Base-by-base conservation (phyloP, 2,797 vertebrate species). In the Anniella stebbinsi region DNA sequence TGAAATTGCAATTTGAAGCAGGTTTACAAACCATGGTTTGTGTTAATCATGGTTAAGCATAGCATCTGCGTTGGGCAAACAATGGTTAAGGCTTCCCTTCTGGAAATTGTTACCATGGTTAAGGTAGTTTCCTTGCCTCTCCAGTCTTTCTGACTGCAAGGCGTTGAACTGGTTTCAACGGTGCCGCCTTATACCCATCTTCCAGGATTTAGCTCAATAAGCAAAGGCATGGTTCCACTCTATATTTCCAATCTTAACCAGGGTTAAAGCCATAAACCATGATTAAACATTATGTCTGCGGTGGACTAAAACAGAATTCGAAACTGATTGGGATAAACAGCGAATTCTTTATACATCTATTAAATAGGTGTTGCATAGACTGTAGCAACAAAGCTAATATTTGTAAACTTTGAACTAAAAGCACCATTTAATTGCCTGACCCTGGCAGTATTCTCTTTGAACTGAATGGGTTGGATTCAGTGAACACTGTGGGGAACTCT, bases 341-440 rank as follows among this genome's bases (percentile, higher is more conserved):
- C 1, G 17, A 72, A 15, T 36, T 89, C 83, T 81, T 48, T 72
- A 1, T 1, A 11, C 1, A 0, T 38, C 66, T 1, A 1, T 41
- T 0, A 2, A n/a, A 23, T 72, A 30, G 0, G 1, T 45, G 33
- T 90, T 73, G 87, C 51, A n/a, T 66, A 73, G n/a, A 41, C 51
- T 72, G 57, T 15, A 80, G 23, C 17, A 38, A 36, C 78, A 89
- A 70, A 85, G 48, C 66, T 25, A 69, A 48, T 38, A n/a, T 23
- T 21, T 15, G 54, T 28, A 66, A 66, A 76, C 15, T 8, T 23
- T 45, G 66, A 72, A 0, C 1, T 48, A 66, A 83, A 84, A 76
- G 38, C 87, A 70, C 82, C 72, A 77, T 36, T 84, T 69, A 88
- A 21, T 45, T 81, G 45, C 57, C 72, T 78, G 73, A 75, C 70